Conservation (phyloP, 2,888 invertebrate species). For the Caenorhabditis becei region DNA sequence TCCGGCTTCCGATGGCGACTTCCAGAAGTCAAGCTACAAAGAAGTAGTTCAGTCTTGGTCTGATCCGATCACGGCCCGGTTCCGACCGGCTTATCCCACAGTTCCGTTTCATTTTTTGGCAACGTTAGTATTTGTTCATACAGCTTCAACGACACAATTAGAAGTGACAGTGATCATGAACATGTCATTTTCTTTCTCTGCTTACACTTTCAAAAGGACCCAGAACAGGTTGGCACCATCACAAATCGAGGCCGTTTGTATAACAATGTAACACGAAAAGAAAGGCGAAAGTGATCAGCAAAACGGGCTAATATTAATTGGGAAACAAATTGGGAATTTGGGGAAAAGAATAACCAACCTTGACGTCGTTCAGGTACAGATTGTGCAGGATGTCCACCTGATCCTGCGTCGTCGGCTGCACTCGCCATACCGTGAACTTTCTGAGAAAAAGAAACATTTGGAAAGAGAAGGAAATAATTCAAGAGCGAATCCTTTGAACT, state of each 20-base stretch:
- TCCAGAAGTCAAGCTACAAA: constrained; percentile 79
- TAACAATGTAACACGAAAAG: constrained; percentile 46
- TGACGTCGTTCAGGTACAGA: constrained; percentile 62
- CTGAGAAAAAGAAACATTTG: constrained; percentile 44
- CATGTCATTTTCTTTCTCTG: constrained; percentile 8
- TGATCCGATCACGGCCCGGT: background rate
- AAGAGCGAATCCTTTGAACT: no score
- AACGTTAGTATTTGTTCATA: background rate
- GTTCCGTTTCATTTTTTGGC: constrained; percentile 9
- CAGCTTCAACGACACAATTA: background rate
- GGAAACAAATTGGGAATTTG: background rate
- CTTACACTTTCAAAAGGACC: constrained; percentile 29
- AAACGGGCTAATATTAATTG: constrained; percentile 3
- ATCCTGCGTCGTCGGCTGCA: constrained; percentile 61
- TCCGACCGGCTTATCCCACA: constrained; percentile 2
- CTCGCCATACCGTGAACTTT: constrained; percentile 67
- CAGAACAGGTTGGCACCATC: constrained; percentile 44
- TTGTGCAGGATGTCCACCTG: constrained; percentile 64
- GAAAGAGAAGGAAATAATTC: no score
- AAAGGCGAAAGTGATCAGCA: constrained; percentile 24
- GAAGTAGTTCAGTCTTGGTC: background rate
- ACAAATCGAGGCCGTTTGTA: constrained; percentile 3
- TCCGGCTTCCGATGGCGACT: constrained; percentile 76
- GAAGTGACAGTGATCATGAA: constrained; percentile 19
- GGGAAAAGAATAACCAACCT: constrained; percentile 34